These are phyloP conservation scores for Notocelia uddmanniana DNA, from an alignment of 2,888 invertebrate genomes.

Conservation along the genomic window DNA sequence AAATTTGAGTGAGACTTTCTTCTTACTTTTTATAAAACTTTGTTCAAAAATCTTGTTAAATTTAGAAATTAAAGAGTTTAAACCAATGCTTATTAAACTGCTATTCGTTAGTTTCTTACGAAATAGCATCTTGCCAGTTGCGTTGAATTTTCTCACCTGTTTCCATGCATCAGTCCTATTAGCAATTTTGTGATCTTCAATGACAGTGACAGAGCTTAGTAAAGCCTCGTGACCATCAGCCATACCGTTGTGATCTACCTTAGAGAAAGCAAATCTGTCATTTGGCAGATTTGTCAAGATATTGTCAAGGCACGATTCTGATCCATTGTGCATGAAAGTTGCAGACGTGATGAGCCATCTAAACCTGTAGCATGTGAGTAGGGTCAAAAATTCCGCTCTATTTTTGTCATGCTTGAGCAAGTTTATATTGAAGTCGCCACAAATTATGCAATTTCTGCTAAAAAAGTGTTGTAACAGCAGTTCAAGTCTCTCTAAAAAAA, in stretches of 20 bases:
- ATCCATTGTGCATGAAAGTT: slow-evolving; percentile 1
- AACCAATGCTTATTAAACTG: neutral
- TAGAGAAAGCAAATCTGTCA: neutral
- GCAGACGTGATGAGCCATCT: neutral
- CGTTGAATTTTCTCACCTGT: neutral
- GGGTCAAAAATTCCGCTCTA: neutral
- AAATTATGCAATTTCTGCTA: slow-evolving; percentile 15
- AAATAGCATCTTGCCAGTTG: neutral
- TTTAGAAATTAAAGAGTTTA: neutral
- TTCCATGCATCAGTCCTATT: neutral
- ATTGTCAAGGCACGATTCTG: slow-evolving; percentile 13
- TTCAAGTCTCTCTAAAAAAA: slow-evolving; percentile 1
- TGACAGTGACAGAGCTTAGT: neutral
- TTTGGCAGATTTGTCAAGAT: slow-evolving; percentile 14
- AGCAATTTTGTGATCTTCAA: neutral
- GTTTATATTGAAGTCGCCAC: slow-evolving; percentile 19
- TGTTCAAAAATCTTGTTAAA: neutral
- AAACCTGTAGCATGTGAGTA: neutral
- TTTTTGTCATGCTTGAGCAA: neutral
- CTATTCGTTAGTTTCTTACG: neutral
- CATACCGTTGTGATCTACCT: slow-evolving; percentile 13
- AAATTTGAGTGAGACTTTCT: neutral
- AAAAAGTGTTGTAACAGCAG: neutral
- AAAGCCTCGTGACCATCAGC: slow-evolving; percentile 13
- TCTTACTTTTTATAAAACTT: slow-evolving; percentile 7